Conservation (phyloP, 2,113 vertebrate genomes). For the Empidonax alnorum region DNA sequence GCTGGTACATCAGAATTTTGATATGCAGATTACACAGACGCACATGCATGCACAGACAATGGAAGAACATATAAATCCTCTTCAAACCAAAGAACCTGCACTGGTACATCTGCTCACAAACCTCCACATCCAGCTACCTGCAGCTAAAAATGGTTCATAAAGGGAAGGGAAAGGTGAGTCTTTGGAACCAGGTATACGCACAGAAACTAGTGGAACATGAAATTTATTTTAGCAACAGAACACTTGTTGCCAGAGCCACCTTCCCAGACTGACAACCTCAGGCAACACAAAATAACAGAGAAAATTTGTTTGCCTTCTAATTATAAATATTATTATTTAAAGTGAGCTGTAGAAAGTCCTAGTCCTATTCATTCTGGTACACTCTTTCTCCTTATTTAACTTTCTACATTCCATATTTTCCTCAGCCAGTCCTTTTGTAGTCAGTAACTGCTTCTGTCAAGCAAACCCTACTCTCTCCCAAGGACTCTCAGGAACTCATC, state of each 20-base stretch:
- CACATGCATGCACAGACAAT: fast-evolving
- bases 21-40: not conserved
- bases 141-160: not conserved
- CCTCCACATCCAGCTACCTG: not conserved
- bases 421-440: not conserved
- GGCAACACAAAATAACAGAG: not conserved
- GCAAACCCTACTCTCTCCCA: not conserved
- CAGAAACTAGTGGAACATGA: not conserved
- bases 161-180: not conserved
- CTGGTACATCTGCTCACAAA: not conserved
- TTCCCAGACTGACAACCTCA: not conserved
- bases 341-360: not conserved
- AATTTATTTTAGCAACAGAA: not conserved
- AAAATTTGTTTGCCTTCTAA: not conserved
- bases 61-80: not conserved
- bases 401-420: not conserved
- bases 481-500: not conserved
- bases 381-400: not conserved
- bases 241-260: not conserved
- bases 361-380: not conserved
- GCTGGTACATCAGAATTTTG: not conserved
- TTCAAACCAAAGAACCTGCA: not conserved
- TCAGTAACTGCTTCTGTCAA: not conserved
- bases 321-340: not conserved
- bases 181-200: not conserved